Base-by-base conservation (phyloP, 2,888 invertebrate genomes). In the Drosophila maculinotata region DNA sequence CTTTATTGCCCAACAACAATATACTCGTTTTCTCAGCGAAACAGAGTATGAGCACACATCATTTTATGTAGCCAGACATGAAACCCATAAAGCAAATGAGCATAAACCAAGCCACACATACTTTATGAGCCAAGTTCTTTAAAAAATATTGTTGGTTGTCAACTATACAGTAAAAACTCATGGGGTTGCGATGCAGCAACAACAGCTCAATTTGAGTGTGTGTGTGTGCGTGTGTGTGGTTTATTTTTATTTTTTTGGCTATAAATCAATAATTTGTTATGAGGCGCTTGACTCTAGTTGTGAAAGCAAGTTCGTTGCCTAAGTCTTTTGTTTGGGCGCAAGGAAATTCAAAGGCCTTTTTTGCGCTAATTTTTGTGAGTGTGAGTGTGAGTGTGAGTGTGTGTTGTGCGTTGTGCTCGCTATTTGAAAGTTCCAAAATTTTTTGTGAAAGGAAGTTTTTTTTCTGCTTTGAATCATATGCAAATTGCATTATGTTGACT, bases 281-380 rank as follows among this genome's bases (percentile, higher is more conserved):
- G 59, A 66, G 79, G 70, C 83, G 79, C 86, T 66, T 33, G 52
- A 28, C 23, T 53, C 25, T n/a, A 25, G 12, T 79, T 78, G 85
- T 87, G 85, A 83, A 83, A 87, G 82, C 87, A 79, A 85, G 85
- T 79, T 83, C 65, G 87, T 87, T 84, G 87, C 79, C 85, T 66
- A 84, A 82, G 82, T 87, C 87, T 80, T 84, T 87, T 81, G 79
- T 87, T 78, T 69, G 53, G n/a, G 17, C 39, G 76, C 63, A 79
- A 76, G 85, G 72, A 85, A 76, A 77, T 77, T 73, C 69, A 76
- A 73, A 77, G 66, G 44, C 57, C 12, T 65, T 63, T 64, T 73
- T 48, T 64, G 60, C 53, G 58, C 60, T 64, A 74, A 74, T 81
- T 70, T 65, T 41, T 60, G 26, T 54, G 25, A 48, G 41, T 20